A percentile compares a stretch with the other conserved stretches of the same genome.
These are phyloP conservation scores for Drosophila pachea DNA, from an alignment of 1,140 invertebrate species.

Conservation along the genomic window DNA sequence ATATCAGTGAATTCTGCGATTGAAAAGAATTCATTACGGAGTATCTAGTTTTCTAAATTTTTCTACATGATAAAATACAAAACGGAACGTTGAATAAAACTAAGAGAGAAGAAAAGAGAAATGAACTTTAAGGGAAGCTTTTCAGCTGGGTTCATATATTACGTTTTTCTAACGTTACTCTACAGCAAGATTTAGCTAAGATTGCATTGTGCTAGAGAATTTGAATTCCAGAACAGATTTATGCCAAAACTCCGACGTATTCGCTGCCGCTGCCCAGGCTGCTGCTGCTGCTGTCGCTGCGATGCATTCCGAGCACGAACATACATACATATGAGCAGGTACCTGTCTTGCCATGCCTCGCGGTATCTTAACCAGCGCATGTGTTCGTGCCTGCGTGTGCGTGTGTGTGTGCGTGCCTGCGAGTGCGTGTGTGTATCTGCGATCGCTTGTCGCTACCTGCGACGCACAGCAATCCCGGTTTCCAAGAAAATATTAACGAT, in stretches of 20 bases:
- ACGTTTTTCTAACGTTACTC: background rate
- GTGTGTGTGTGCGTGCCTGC: slow-evolving; percentile 9
- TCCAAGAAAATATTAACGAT: slow-evolving; percentile 77
- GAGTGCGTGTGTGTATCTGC: slow-evolving; percentile 11
- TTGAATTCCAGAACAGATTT: slow-evolving; percentile 47
- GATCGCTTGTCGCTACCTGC: slow-evolving; percentile 56
- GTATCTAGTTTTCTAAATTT: background rate
- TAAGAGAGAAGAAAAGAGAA: too few relatives aligned
- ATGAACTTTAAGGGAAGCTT: too few relatives aligned
- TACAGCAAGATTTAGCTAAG: slow-evolving; percentile 13
- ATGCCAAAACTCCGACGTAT: slow-evolving; percentile 69
- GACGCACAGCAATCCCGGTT: slow-evolving; percentile 68
- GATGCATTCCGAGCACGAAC: slow-evolving; percentile 60
- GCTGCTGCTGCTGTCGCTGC: slow-evolving; percentile 35
- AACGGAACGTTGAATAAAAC: too few relatives aligned
- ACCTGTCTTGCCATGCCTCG: slow-evolving; percentile 56
- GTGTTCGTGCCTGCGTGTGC: too few relatives aligned
- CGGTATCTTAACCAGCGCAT: slow-evolving; percentile 19
- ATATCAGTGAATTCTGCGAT: background rate
- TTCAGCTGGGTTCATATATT: too few relatives aligned
- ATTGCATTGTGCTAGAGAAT: slow-evolving; percentile 36
- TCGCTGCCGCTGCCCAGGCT: slow-evolving; percentile 17
- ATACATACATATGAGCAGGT: slow-evolving; percentile 55
- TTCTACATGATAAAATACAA: background rate
- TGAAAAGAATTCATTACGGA: background rate